Conservation (phyloP, 1,140 invertebrate genomes). For the Andricus grossulariae region DNA sequence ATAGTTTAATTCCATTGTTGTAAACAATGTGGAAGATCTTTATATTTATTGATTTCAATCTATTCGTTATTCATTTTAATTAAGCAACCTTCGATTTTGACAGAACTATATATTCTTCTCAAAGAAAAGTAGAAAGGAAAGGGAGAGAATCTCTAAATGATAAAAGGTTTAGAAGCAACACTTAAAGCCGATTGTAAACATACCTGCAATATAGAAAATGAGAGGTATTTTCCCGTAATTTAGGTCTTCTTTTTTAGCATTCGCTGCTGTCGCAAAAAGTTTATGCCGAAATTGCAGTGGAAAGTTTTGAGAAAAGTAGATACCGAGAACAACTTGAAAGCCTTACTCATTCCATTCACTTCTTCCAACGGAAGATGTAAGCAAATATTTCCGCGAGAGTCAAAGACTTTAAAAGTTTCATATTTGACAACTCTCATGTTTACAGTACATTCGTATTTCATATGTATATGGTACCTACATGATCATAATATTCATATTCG, state of each 20-base stretch:
- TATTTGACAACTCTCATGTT: not conserved
- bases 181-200: no score
- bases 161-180: no score
- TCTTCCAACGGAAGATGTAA: not conserved
- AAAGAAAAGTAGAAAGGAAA: no score
- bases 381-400: conserved; percentile 10
- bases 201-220: not conserved
- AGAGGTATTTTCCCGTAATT: not conserved
- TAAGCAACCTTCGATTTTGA: no score
- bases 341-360: conserved; percentile 7
- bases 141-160: no score
- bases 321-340: not conserved
- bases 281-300: not conserved
- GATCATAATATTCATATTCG: not conserved
- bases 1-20: no score
- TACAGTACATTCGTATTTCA: conserved; percentile 4
- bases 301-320: conserved; percentile 2
- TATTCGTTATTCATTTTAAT: no score
- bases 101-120: no score
- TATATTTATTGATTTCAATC: no score
- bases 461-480: not conserved
- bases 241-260: not conserved
- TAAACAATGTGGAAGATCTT: no score
- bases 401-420: not conserved
- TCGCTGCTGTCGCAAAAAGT: not conserved